Evolutionary conservation across 2,113 vertebrate species (phyloP), one percentile per base, ranked within the genome.

Genomic region (Haplochromis burtoni): DNA sequence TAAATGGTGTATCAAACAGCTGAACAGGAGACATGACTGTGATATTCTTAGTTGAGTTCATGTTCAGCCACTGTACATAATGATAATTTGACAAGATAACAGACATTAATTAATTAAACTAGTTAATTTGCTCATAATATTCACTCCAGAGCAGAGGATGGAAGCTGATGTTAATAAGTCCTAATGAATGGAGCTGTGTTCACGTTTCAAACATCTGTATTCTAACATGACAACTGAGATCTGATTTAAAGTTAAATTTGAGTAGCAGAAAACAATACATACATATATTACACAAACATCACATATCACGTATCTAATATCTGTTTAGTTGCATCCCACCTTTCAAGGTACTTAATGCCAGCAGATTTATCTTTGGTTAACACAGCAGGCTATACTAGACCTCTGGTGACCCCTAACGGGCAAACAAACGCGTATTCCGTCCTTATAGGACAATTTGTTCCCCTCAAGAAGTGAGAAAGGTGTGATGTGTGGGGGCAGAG

Each of bases 341-440:
- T 73, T 17, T 26, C 38, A 73, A 24, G 21, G 38, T 26, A 17
- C 24, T 17, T 29, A 47, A 45, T 47, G 21, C 42, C 24, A 47
- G 24, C 71, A 76, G 66, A 47, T 45, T 47, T 47, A 29, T 45
- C 8, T 55, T 55, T 73, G 21, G 38, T 73, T 42, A 73, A 73
- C 38, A 73, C 5, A 71, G 38, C 76, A 54, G 6, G 42, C 24
- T 33, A 26, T 35, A 16, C 10, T 3, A 49, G 42, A 47, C 8
- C 54, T 91, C n/a, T 88, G 42, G 63, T 55, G 92, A 8, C 89
- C 24, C 79, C 86, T 85, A 33, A 86, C 31, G 90, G 91, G 84
- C 49, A 79, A 19, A 71, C 29, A 47, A 76, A 29, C 68, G 5
- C 10, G 14, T 26, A 24, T 17, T 29, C 21, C 3, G 8, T 45